These are phyloP conservation scores for Cheilosia variabilis DNA, from an alignment of 2,888 invertebrate genomes.

Conservation along the genomic window DNA sequence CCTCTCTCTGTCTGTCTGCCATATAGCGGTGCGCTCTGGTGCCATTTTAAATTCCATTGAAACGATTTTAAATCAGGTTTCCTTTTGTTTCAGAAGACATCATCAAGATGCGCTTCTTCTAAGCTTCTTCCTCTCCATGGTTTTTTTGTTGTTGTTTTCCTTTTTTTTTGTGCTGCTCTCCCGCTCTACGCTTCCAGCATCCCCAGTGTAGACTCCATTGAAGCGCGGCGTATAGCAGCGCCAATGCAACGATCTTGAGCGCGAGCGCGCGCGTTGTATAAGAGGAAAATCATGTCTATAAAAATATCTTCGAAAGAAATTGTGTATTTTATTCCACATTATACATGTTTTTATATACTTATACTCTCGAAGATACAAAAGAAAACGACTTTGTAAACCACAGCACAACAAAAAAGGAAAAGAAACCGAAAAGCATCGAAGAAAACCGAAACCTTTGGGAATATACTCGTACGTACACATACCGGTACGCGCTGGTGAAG, in stretches of 20 bases:
- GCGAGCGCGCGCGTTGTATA: constrained; percentile 49
- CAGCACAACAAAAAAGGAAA: constrained; percentile 21
- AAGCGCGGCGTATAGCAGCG: constrained; percentile 55
- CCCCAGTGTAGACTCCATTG: constrained; percentile 60
- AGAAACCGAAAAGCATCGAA: constrained; percentile 60
- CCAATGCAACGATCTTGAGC: constrained; percentile 62
- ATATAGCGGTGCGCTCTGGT: constrained; percentile 55
- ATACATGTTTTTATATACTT: constrained; percentile 43
- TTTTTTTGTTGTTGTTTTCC: constrained; percentile 23
- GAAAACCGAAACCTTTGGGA: constrained; percentile 72
- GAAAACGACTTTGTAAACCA: constrained; percentile 29
- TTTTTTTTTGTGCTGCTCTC: constrained; percentile 42
- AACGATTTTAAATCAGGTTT: constrained; percentile 77
- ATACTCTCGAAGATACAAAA: constrained; percentile 31
- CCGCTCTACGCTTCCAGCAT: constrained; percentile 52
- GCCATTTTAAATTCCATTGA: constrained; percentile 77
- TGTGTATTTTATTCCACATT: constrained; percentile 64
- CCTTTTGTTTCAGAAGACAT: constrained; percentile 74
- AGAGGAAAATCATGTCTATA: constrained; percentile 76
- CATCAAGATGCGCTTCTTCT: constrained; percentile 75
- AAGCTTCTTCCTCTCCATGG: constrained; percentile 66
- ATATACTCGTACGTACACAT: constrained; percentile 36
- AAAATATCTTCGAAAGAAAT: constrained; percentile 75
- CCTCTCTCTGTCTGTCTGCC: constrained; percentile 54
- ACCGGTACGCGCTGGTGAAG: neutral